Conservation (phyloP, 2,797 vertebrate genomes). For the Chiloscyllium punctatum region DNA sequence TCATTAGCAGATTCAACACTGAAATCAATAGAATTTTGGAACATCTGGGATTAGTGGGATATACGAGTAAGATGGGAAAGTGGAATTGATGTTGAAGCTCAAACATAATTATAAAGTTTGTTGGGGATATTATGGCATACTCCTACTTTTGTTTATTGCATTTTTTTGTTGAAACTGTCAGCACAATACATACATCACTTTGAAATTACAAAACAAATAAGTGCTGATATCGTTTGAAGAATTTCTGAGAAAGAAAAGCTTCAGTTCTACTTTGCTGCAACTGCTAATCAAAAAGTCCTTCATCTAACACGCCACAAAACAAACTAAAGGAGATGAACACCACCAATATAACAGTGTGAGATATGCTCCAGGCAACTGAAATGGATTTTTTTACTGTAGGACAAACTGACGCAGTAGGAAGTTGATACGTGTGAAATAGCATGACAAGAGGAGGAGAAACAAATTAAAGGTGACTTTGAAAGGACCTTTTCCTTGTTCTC, state of each 20-base stretch:
- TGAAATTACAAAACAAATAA: slow-evolving; percentile 22
- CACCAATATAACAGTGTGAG: slow-evolving; percentile 14
- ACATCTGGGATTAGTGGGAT: neutral
- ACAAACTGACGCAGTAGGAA: slow-evolving; percentile 5
- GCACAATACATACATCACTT: neutral
- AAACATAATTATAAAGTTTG: neutral
- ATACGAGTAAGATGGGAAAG: neutral
- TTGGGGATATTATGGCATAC: neutral
- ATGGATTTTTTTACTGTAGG: neutral
- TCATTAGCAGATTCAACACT: neutral
- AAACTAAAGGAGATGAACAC: neutral
- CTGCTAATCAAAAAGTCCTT: neutral
- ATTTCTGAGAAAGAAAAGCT: neutral
- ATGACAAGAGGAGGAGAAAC: neutral
- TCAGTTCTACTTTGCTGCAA: neutral
- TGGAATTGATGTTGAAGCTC: neutral
- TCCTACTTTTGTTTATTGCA: neutral
- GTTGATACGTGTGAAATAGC: slow-evolving; percentile 2
- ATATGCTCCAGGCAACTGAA: slow-evolving; percentile 4
- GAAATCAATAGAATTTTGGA: neutral
- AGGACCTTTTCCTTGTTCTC: neutral
- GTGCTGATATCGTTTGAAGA: neutral
- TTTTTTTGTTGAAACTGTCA: neutral
- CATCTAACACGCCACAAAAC: neutral
- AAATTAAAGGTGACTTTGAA: slow-evolving; percentile 25